These are phyloP conservation scores for Cyphomyrus discorhynchus DNA, from an alignment of 2,113 vertebrate genomes.

Conservation along the genomic window DNA sequence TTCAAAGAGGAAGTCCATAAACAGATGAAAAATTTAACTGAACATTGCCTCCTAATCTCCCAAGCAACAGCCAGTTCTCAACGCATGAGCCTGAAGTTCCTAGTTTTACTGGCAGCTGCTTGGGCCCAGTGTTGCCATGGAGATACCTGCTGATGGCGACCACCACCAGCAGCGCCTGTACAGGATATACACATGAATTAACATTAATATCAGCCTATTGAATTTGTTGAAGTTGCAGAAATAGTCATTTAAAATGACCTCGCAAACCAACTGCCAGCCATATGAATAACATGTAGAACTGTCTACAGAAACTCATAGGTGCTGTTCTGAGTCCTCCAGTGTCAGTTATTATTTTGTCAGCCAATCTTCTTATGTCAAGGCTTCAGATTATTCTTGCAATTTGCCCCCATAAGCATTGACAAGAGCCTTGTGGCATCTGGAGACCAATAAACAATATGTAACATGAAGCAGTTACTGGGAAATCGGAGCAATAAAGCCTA, in stretches of 20 bases:
- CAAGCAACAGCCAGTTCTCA: background rate
- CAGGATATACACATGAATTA: background rate
- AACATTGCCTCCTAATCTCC: background rate
- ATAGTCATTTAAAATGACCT: background rate
- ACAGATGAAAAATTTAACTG: background rate
- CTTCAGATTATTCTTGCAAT: background rate
- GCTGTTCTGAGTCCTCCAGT: background rate
- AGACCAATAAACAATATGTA: background rate
- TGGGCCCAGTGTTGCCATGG: background rate
- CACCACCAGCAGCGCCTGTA: background rate
- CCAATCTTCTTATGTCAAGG: background rate
- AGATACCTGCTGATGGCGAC: background rate
- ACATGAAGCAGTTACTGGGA: background rate
- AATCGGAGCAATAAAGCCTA: background rate
- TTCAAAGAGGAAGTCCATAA: background rate
- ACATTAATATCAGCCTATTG: background rate
- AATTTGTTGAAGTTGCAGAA: background rate
- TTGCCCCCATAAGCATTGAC: background rate
- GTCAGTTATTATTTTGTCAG: background rate
- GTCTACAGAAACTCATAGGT: background rate
- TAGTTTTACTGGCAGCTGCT: background rate
- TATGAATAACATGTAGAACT: background rate
- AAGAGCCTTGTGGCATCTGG: background rate
- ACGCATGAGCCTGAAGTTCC: background rate
- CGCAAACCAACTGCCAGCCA: background rate